Evolutionary conservation across 2,888 invertebrate genomes (phyloP).

Genomic region (Caenorhabditis sp.): DNA sequence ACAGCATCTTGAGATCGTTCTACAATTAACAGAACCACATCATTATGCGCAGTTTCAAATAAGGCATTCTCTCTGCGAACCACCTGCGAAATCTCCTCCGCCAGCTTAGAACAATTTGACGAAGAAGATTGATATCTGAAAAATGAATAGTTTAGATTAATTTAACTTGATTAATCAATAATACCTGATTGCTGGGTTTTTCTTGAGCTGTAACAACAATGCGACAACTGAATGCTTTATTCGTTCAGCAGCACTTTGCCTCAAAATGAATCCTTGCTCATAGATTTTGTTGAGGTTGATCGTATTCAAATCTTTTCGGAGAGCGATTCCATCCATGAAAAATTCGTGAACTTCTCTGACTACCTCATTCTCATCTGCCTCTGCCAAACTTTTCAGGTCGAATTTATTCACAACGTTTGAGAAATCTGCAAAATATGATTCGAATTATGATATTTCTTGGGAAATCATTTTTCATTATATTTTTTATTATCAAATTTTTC

Average conservation of each 20-base stretch:
- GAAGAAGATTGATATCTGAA: conserved; percentile 35
- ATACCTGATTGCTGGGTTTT: conserved; percentile 78
- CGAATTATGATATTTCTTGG: no score
- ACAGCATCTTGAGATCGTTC: conserved; percentile 94
- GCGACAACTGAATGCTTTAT: conserved; percentile 86
- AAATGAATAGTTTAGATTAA: no score
- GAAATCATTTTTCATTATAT: no score
- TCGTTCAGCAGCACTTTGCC: conserved; percentile 80
- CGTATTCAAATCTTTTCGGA: conserved; percentile 41
- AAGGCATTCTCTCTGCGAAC: conserved; percentile 64
- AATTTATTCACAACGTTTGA: conserved; percentile 96
- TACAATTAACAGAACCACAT: conserved; percentile 83
- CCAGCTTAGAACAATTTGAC: conserved; percentile 8
- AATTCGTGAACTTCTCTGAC: conserved; percentile 81
- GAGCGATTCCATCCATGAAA: conserved; percentile 81
- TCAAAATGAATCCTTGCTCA: conserved; percentile 40
- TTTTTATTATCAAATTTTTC: no score
- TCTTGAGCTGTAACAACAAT: conserved; percentile 86
- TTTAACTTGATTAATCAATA: no score
- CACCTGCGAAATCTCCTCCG: conserved; percentile 58
- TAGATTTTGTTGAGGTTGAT: conserved; percentile 39
- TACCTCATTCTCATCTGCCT: conserved; percentile 96
- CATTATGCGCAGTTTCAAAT: conserved; percentile 53
- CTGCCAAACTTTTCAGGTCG: conserved; percentile 92
- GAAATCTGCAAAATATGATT: no score